Evolutionary conservation across 2,797 vertebrate genomes (phyloP).

Genomic region (Channallabes apus): DNA sequence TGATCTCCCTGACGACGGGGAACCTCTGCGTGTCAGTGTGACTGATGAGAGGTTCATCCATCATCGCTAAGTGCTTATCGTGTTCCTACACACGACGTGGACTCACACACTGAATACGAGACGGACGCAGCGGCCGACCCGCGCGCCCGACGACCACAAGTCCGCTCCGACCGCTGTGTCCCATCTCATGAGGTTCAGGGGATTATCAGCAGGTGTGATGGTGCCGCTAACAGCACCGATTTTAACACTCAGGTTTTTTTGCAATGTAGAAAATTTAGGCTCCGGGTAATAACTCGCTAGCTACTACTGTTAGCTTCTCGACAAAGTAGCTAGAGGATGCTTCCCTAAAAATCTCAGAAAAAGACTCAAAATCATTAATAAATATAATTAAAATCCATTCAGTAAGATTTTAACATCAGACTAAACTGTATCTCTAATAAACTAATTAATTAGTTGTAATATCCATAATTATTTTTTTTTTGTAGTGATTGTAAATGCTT

Average conservation of each 20-base stretch:
- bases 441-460: too few species aligned
- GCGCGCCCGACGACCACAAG: background rate
- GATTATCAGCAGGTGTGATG: background rate
- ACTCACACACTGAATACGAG: conserved; percentile 8
- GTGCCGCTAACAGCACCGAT: background rate
- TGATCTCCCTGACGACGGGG: conserved; percentile 30
- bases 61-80: conserved; percentile 31
- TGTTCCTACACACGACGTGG: conserved; percentile 14
- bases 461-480: too few species aligned
- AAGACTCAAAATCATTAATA: background rate
- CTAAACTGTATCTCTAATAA: too few species aligned
- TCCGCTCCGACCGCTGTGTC: background rate
- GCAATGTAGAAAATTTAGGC: background rate
- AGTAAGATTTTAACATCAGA: too few species aligned
- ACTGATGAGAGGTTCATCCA: conserved; percentile 26
- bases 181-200: background rate
- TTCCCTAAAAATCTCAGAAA: background rate
- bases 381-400: too few species aligned
- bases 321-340: background rate
- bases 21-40: conserved; percentile 5
- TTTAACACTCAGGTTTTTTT: background rate
- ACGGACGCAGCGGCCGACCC: background rate
- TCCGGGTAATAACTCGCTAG: background rate
- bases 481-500: too few species aligned
- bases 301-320: background rate